Base-by-base conservation (phyloP, 2,113 vertebrate genomes). In the Lepus timidus region DNA sequence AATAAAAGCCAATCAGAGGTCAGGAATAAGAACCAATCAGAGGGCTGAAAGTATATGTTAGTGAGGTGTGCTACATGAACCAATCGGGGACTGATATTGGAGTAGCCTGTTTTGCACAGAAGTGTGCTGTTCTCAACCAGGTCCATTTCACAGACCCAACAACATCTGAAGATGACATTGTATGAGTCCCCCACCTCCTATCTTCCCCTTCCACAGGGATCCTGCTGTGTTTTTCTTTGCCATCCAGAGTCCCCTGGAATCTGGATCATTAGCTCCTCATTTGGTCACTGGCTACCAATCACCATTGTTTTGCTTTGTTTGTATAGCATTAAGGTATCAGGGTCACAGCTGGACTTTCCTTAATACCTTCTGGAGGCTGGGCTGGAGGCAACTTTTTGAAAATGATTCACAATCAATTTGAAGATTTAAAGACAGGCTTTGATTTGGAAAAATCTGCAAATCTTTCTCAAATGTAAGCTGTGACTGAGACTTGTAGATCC, bases 341-440 rank as follows among this genome's bases (percentile, higher is more conserved):
- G 67, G 39, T 68, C 49, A 76, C 31, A 16, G 31, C 13, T 85
- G 88, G 79, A 79, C 80, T 91, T 95, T 95, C 70, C 86, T 91
- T 61, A 71, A 23, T 33, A 36, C n/a, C 31, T 27, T 80, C 64
- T 39, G 27, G 96, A 58, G 17, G 51, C 71, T 76, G 62, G n/a
- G 52, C 25, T 71, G 13, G 68, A 64, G 67, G 55, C 55, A 58
- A 58, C 13, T 55, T 76, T 88, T 80, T 64, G 62, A 89, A 93
- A 85, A 78, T 1, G 13, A 94, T n/a, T 90, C 87, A 91, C 29
- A 44, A 58, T 81, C 58, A 75, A 90, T 65, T 85, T 78, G 82
- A 79, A 87, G 58, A 93, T 83, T 23, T 76, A 68, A 25, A 88
- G 80, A 23, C 52, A 67, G 3, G 36, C 71, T 55, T 68, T 76